Percentiles rank a stretch among this genome's conserved stretches.
Evolutionary conservation across 2,888 invertebrate species (phyloP).

Genomic region (Teleiodes luculella): DNA sequence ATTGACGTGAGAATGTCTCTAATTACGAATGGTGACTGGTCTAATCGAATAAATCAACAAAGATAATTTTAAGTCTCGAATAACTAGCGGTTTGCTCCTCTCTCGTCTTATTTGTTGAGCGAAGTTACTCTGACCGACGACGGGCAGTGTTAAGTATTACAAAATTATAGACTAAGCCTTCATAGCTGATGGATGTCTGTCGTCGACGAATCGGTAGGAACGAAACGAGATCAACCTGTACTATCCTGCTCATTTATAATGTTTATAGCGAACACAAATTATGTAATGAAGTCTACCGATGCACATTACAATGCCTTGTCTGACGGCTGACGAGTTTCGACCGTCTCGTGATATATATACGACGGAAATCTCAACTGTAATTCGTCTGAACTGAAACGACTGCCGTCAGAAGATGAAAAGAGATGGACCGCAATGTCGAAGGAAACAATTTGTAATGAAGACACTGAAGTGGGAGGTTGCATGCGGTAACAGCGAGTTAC

Average conservation of each 20-base stretch:
- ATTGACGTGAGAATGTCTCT: constrained; percentile 45
- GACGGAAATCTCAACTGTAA: neutral
- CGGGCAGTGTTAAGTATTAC: constrained; percentile 13
- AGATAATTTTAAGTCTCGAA: constrained; percentile 10
- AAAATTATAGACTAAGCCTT: constrained; percentile 12
- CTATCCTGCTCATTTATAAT: neutral
- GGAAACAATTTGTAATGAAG: neutral
- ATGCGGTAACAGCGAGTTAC: constrained; percentile 34
- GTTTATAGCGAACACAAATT: neutral
- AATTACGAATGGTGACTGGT: constrained; percentile 49
- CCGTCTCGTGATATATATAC: neutral
- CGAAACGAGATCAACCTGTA: constrained; percentile 11
- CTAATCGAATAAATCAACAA: constrained; percentile 28
- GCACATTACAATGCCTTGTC: neutral
- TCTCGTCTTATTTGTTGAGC: constrained; percentile 13
- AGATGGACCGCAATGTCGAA: neutral
- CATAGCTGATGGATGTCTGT: neutral
- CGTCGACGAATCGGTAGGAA: constrained; percentile 5
- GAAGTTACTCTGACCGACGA: constrained; percentile 13
- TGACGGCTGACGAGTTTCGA: neutral
- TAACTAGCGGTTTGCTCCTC: constrained; percentile 9
- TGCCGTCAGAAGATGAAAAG: constrained; percentile 4
- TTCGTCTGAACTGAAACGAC: constrained; percentile 2
- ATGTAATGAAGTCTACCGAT: neutral
- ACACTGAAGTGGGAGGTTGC: constrained; percentile 25